These are phyloP conservation scores for Eulimnadia texana DNA, from an alignment of 1,140 invertebrate genomes.

Conservation along the genomic window DNA sequence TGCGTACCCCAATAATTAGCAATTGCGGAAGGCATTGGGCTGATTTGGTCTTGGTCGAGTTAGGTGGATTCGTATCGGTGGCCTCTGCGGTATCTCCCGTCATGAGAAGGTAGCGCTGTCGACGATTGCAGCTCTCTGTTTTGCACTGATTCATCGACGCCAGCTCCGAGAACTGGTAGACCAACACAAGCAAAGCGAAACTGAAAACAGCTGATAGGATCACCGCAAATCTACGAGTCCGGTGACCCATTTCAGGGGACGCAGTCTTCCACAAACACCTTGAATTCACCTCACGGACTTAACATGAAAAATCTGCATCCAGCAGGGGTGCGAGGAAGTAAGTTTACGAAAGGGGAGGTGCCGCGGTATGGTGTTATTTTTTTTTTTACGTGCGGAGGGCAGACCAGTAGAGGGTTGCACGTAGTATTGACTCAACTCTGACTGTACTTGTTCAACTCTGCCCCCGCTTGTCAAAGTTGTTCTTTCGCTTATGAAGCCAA, in stretches of 20 bases:
- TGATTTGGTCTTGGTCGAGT: neutral
- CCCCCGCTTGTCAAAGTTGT: too few species aligned
- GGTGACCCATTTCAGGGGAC: neutral
- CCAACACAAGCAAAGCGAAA: neutral
- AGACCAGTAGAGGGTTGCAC: neutral
- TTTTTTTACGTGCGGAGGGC: too few species aligned
- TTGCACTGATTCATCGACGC: neutral
- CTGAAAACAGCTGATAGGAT: neutral
- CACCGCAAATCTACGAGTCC: neutral
- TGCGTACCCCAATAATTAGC: slow-evolving; percentile 81
- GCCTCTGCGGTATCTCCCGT: neutral
- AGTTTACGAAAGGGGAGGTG: neutral
- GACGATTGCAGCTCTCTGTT: neutral
- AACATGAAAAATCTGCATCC: too few species aligned
- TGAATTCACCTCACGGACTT: too few species aligned
- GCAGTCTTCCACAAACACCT: too few species aligned
- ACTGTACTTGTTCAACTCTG: too few species aligned
- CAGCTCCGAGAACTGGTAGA: neutral
- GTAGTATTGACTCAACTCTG: neutral
- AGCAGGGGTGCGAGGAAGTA: too few species aligned
- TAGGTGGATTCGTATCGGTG: neutral
- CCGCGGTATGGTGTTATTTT: neutral
- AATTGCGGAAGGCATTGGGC: slow-evolving; percentile 48
- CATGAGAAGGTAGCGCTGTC: neutral
- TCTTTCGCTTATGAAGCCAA: too few species aligned